These are phyloP conservation scores for Pantala flavescens DNA, from an alignment of 1,140 invertebrate genomes.

Conservation along the genomic window DNA sequence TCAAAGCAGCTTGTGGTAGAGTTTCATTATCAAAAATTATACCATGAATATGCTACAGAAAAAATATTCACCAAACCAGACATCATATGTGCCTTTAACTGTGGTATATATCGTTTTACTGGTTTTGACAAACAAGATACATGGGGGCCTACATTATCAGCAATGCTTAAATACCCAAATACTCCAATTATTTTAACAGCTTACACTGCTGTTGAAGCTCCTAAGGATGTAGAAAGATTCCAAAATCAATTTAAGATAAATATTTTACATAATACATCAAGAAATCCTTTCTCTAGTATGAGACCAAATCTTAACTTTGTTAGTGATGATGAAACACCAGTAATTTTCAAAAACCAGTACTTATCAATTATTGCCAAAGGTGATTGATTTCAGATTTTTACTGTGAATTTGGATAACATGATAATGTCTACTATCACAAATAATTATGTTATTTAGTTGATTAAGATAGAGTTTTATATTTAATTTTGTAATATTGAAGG, in stretches of 20 bases:
- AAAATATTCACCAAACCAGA: conserved; percentile 40
- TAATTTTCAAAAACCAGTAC: conserved; percentile 63
- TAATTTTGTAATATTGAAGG: too few relatives aligned
- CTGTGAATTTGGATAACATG: too few relatives aligned
- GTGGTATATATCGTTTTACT: conserved; percentile 52
- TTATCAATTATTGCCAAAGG: conserved; percentile 26
- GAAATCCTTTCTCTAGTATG: conserved; percentile 52
- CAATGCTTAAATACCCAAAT: conserved; percentile 35
- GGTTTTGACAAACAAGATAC: conserved; percentile 48
- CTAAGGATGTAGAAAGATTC: conserved; percentile 44
- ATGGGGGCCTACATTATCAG: conserved; percentile 49
- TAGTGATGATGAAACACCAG: conserved; percentile 52
- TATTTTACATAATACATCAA: conserved; percentile 39
- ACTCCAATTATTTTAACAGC: conserved; percentile 52
- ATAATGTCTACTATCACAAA: too few relatives aligned
- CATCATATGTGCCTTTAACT: conserved; percentile 56
- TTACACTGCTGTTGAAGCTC: conserved; percentile 51
- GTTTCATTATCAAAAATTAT: conserved; percentile 44
- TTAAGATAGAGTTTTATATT: too few relatives aligned
- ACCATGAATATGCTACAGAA: conserved; percentile 43
- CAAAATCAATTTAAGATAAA: conserved; percentile 33
- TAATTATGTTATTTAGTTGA: too few relatives aligned
- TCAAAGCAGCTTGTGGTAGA: conserved; percentile 37
- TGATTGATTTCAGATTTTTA: too few relatives aligned
- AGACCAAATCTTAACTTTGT: conserved; percentile 63